phyloP scores from a whole-genome alignment of 2,888 invertebrate genomes.

The Latrodectus hesperus region DNA sequence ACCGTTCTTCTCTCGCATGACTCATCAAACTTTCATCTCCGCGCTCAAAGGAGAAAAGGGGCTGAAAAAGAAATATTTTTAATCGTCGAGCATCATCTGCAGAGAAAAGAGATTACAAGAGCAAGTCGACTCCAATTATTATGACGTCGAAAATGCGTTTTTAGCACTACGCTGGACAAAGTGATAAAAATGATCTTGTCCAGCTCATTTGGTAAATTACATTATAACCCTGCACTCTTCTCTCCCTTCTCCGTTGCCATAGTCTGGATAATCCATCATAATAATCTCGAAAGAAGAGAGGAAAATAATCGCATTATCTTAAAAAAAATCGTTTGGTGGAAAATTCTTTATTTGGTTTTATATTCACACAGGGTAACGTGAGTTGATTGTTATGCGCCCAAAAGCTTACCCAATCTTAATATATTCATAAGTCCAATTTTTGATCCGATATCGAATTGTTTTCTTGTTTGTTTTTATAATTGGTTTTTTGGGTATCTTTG shows the following conservation, averaged over 20 bases:
- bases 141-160: slow-evolving; percentile 24
- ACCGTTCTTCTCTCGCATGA: background rate
- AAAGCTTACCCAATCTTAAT: too few relatives aligned
- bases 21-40: background rate
- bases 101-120: slow-evolving; percentile 1
- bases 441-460: too few relatives aligned
- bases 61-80: slow-evolving; percentile 9
- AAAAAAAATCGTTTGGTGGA: slow-evolving; percentile 27
- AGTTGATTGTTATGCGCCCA: background rate
- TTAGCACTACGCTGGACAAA: slow-evolving; percentile 35
- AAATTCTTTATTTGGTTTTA: background rate
- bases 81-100: slow-evolving; percentile 37
- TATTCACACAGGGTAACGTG: too few relatives aligned
- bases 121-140: slow-evolving; percentile 42
- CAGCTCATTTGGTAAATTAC: slow-evolving; percentile 61
- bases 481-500: too few relatives aligned
- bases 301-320: slow-evolving; percentile 43
- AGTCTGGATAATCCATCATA: slow-evolving; percentile 48
- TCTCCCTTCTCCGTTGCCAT: slow-evolving; percentile 1
- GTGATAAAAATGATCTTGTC: slow-evolving; percentile 62
- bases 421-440: too few relatives aligned
- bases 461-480: too few relatives aligned
- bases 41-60: background rate
- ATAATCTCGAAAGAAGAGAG: slow-evolving; percentile 36
- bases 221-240: slow-evolving; percentile 39